phyloP scores from a whole-genome alignment of 2,113 vertebrate genomes.

The Meleagris gallopavo region DNA sequence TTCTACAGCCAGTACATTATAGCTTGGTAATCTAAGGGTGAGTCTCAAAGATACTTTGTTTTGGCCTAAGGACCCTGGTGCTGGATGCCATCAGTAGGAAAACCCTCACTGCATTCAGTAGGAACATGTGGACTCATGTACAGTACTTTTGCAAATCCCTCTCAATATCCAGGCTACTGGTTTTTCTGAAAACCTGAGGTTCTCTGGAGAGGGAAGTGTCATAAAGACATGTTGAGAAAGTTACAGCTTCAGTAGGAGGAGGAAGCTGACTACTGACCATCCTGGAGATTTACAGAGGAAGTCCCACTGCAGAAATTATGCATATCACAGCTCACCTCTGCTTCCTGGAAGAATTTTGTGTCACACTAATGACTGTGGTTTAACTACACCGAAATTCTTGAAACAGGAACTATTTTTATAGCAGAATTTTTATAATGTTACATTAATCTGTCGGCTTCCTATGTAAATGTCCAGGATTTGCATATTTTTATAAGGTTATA shows the following conservation, averaged over 20 bases:
- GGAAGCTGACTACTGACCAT: not conserved
- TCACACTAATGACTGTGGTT: not conserved
- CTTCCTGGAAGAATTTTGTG: not conserved
- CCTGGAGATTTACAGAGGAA: not conserved
- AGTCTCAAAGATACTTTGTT: not conserved
- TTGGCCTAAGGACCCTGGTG: not conserved
- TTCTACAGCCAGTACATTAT: not conserved
- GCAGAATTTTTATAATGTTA: not conserved
- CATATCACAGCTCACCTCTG: not conserved
- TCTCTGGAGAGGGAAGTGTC: not conserved
- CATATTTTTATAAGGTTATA: not conserved
- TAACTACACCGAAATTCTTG: not conserved
- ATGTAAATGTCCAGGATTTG: not conserved
- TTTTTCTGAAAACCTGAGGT: not conserved
- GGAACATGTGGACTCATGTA: not conserved
- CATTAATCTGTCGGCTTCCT: not conserved
- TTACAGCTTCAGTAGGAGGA: not conserved
- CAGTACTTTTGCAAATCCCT: not conserved
- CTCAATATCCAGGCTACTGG: not conserved
- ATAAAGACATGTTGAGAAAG: not conserved
- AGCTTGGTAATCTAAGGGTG: not conserved
- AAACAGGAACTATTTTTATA: not conserved
- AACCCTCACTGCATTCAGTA: not conserved
- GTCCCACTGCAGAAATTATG: not conserved
- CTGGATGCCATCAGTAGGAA: not conserved